Base-by-base conservation (phyloP, 1,140 invertebrate genomes). In the Neodiprion lecontei region DNA sequence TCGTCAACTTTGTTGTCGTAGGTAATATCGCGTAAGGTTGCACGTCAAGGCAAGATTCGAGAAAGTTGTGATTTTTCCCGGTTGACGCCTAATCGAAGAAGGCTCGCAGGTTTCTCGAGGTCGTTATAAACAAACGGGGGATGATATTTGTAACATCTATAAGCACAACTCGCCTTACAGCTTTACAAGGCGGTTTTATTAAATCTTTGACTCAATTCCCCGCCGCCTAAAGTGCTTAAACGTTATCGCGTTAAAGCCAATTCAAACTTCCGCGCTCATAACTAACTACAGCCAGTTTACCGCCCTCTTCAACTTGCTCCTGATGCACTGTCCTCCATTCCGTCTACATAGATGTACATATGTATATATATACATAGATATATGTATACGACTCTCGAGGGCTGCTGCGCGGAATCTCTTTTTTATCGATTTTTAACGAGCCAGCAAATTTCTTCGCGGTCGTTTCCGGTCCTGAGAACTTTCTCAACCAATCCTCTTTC, bases 301-400 rank as follows among this genome's bases (percentile, higher is more conserved):
- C 53, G 21, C 21, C 67, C 21, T 9, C 17, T 47, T 47, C 9
- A 12, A 10, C 21, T 7, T 23, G 14, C 50, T 48, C 40, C 65
- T 68, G 11, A 23, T 40, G 21, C 67, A 23, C 67, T 68, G 21
- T 68, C 67, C 17, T 40, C 17, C 11, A 17, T 17, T 66, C 67
- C n/a, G n/a, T 70, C n/a, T 75, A 7, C 66, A 53, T 67, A 14
- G 71, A 17, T 72, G 17, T 78, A 69, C 40, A 53, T 48, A 17
- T 77, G 17, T 5, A 40, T 40, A 40, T 5, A 40, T 2, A 40
- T 40, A 40, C 5, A 40, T 5, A 40, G 28, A 5, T 40, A 40
- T 40, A 40, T 40, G 28, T 5, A 4, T 67, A 68, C 14, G 21
- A 17, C 67, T 48, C 48, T 67, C 65, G 10, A 40, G 12, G 72